These are phyloP conservation scores for Cyanistes caeruleus DNA, from an alignment of 2,113 vertebrate genomes.

Conservation along the genomic window DNA sequence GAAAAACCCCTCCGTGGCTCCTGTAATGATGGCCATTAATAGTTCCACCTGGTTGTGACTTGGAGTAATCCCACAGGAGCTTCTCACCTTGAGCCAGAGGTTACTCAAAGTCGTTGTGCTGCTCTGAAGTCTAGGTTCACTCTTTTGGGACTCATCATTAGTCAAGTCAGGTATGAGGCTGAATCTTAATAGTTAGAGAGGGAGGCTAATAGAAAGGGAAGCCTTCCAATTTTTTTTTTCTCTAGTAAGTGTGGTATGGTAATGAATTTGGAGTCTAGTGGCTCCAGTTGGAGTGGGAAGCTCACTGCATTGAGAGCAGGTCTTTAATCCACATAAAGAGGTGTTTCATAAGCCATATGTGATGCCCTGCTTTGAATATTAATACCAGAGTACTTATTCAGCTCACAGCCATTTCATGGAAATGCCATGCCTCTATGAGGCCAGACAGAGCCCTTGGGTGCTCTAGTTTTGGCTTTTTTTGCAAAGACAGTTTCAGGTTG, in stretches of 20 bases:
- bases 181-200: constrained; percentile 30
- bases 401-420: constrained; percentile 32
- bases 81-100: constrained; percentile 32
- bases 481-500: not conserved
- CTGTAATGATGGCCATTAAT: not conserved
- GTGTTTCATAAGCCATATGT: constrained; percentile 45
- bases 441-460: not conserved
- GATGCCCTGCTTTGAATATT: constrained; percentile 58
- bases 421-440: not conserved
- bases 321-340: constrained; percentile 51
- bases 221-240: constrained; percentile 6
- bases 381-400: constrained; percentile 38
- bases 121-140: constrained; percentile 1
- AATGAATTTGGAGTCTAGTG: constrained; percentile 38
- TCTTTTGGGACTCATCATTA: constrained; percentile 29
- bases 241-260: not conserved
- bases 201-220: constrained; percentile 30
- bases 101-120: not conserved
- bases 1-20: not conserved
- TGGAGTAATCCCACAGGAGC: not conserved
- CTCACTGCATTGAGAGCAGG: not conserved
- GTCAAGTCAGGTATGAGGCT: constrained; percentile 21
- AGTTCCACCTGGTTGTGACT: not conserved
- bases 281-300: constrained; percentile 11
- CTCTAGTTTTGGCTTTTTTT: not conserved